Conservation (phyloP, 2,797 vertebrate species). For the Syndactyla subalaris region DNA sequence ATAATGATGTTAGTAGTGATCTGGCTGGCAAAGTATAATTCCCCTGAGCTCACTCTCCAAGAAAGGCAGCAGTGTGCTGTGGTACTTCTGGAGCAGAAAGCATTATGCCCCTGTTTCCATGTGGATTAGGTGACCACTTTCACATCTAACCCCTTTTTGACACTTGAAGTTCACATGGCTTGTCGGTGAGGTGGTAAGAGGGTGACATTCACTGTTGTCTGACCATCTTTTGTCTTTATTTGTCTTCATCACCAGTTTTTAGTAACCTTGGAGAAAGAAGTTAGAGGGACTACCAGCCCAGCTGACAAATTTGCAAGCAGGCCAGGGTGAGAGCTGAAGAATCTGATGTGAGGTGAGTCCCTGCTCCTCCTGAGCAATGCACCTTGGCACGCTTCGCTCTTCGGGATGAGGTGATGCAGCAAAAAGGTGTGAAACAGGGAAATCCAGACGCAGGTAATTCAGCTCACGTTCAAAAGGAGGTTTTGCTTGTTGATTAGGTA, state of each 20-base stretch:
- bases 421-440: constrained; percentile 64
- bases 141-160: neutral
- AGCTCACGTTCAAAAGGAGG: constrained; percentile 70
- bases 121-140: neutral
- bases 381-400: constrained; percentile 11
- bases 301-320: constrained; percentile 53
- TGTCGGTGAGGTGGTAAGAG: neutral
- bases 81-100: neutral
- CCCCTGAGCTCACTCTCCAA: constrained; percentile 20
- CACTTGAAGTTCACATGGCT: neutral
- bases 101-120: accelerated
- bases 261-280: constrained; percentile 46
- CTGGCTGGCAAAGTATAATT: constrained; percentile 9
- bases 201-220: neutral
- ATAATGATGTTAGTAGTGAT: constrained; percentile 62
- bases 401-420: constrained; percentile 10
- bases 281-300: neutral
- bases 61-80: neutral
- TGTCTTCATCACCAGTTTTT: constrained; percentile 42
- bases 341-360: neutral
- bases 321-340: constrained; percentile 23
- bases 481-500: constrained; percentile 76
- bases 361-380: neutral
- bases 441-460: constrained; percentile 70
- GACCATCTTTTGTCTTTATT: constrained; percentile 28